Evolutionary conservation across 2,113 vertebrate species (phyloP).

Genomic region (Felis chaus): DNA sequence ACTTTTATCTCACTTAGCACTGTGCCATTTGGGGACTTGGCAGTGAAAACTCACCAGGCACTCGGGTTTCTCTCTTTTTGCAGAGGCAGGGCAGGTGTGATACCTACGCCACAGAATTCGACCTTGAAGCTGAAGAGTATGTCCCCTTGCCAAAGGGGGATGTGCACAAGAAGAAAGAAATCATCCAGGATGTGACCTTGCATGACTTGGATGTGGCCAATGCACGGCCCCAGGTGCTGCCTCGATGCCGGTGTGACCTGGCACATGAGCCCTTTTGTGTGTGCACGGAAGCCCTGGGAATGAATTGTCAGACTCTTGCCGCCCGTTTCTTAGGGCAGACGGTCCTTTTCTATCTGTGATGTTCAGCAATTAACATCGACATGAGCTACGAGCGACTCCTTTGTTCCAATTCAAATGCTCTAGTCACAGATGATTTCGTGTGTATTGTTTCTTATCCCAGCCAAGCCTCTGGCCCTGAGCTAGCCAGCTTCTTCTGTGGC

Average conservation of each 20-base stretch:
- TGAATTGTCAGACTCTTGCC: conserved; percentile 10
- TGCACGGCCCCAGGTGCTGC: conserved; percentile 94
- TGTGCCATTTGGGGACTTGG: conserved; percentile 80
- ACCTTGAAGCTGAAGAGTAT: conserved; percentile 99
- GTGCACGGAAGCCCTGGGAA: not conserved
- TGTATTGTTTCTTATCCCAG: conserved; percentile 12
- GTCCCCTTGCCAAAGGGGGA: conserved; percentile 98
- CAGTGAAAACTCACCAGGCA: conserved; percentile 75
- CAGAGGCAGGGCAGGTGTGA: conserved; percentile 99
- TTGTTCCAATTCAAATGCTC: not conserved
- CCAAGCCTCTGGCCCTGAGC: not conserved
- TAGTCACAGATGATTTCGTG: conserved; percentile 56
- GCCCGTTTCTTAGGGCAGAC: not conserved
- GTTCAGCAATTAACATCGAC: conserved; percentile 63
- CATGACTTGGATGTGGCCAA: conserved; percentile 98
- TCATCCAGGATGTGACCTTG: conserved; percentile 98
- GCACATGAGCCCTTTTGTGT: not conserved
- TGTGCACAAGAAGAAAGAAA: conserved; percentile 99
- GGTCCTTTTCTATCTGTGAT: conserved; percentile 54
- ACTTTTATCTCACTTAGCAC: conserved; percentile 64
- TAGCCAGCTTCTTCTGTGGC: conserved; percentile 33
- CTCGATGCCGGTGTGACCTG: too few relatives aligned
- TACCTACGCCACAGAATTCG: conserved; percentile 98
- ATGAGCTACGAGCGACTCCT: conserved; percentile 17
- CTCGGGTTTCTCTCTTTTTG: conserved; percentile 75